Evolutionary conservation across 2,113 vertebrate genomes (phyloP).

Genomic region (Willisornis vidua): DNA sequence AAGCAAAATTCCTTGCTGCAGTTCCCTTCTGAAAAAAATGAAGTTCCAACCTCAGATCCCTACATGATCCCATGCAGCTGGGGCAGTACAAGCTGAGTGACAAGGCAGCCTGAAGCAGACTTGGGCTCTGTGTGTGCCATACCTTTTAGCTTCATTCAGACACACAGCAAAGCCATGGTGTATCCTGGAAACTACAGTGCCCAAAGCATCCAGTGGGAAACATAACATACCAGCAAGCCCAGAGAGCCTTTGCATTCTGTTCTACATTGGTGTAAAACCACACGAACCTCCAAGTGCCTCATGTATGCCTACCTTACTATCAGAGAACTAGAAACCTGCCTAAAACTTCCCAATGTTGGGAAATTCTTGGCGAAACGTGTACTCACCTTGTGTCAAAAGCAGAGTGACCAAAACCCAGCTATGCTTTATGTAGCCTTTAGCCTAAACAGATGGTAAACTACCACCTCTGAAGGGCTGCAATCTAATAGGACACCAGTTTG

Average conservation of each 20-base stretch:
- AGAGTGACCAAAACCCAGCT: background rate
- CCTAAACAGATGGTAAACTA: background rate
- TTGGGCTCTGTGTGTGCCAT: background rate
- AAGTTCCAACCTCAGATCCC: background rate
- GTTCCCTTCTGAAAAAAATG: background rate
- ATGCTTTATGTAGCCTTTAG: background rate
- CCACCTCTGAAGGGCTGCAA: background rate
- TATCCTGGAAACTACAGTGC: background rate
- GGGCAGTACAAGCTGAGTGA: fast-evolving
- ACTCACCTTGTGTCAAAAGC: background rate
- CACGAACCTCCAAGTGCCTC: background rate
- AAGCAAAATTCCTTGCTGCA: background rate
- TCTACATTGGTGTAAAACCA: background rate
- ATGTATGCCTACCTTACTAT: background rate
- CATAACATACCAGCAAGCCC: background rate
- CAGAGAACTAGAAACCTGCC: background rate
- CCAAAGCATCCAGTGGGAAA: background rate
- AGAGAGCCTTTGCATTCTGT: background rate
- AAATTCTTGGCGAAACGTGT: background rate
- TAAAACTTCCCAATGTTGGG: background rate
- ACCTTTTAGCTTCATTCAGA: background rate
- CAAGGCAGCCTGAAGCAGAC: background rate
- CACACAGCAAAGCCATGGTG: background rate
- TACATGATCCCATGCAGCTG: background rate
- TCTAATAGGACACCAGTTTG: background rate